Evolutionary conservation across 2,797 vertebrate species (phyloP).

Genomic region (Darevskia nairensis): DNA sequence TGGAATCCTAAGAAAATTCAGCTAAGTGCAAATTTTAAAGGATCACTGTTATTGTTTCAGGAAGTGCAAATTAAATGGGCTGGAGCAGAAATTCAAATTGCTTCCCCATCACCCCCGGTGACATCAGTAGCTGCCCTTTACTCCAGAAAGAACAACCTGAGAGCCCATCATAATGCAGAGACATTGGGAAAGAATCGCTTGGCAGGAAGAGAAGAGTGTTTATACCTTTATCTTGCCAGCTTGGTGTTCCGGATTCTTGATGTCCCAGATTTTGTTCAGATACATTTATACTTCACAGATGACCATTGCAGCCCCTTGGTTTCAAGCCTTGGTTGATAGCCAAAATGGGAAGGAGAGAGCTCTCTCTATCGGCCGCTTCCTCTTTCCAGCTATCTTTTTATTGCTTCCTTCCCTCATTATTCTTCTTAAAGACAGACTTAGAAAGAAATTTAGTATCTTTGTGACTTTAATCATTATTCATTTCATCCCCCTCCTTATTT

Average conservation of each 20-base stretch:
- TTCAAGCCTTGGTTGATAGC: not conserved
- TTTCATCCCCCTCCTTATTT: slow-evolving; percentile 37
- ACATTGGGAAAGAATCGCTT: not conserved
- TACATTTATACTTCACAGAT: not conserved
- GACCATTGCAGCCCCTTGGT: not conserved
- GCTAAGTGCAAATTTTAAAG: no score
- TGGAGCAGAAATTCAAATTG: no score
- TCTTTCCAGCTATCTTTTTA: slow-evolving; percentile 27
- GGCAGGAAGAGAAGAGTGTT: not conserved
- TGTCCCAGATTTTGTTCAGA: not conserved
- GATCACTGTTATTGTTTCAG: no score
- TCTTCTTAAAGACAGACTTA: slow-evolving; percentile 36
- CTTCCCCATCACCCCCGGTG: not conserved
- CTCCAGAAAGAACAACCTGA: not conserved
- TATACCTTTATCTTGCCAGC: not conserved
- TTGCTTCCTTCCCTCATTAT: slow-evolving; percentile 40
- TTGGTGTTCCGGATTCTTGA: not conserved
- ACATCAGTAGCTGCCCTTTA: not conserved
- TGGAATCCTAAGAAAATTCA: no score
- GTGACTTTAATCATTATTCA: slow-evolving; percentile 14
- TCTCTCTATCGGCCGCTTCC: not conserved
- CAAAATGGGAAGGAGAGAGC: not conserved
- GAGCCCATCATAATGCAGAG: not conserved
- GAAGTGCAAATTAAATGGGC: no score
- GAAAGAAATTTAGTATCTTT: not conserved